Conservation (phyloP, 1,140 invertebrate species). For the Penaeus indicus region DNA sequence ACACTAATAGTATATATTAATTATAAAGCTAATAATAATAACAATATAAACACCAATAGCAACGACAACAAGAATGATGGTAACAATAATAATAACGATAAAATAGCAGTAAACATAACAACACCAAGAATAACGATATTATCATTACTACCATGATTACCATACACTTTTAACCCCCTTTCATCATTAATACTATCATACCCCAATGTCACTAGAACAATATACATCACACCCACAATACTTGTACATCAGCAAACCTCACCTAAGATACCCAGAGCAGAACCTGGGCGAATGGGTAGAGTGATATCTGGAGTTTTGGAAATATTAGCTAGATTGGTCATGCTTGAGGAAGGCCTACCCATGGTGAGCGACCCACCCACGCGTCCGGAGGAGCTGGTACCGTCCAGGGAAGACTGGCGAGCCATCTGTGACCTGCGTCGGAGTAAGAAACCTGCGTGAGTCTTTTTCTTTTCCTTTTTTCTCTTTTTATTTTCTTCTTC, state of each 20-base stretch:
- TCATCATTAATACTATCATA: neutral
- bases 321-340: slow-evolving; percentile 72
- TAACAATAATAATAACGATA: too few relatives aligned
- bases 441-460: slow-evolving; percentile 6
- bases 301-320: slow-evolving; percentile 67
- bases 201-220: neutral
- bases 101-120: too few relatives aligned
- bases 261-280: slow-evolving; percentile 71
- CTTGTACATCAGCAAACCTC: slow-evolving; percentile 68
- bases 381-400: slow-evolving; percentile 66
- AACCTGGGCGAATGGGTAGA: slow-evolving; percentile 71
- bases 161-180: neutral
- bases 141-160: too few relatives aligned
- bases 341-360: slow-evolving; percentile 72
- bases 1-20: too few relatives aligned
- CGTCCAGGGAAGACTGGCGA: slow-evolving; percentile 71
- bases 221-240: neutral
- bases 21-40: too few relatives aligned
- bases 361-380: slow-evolving; percentile 67
- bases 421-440: slow-evolving; percentile 67
- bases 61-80: too few relatives aligned
- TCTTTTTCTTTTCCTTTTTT: too few relatives aligned
- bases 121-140: too few relatives aligned
- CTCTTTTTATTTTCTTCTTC: too few relatives aligned
- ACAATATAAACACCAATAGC: too few relatives aligned